Evolutionary conservation across 2,113 vertebrate genomes (phyloP).

Genomic region (Cephalopholis sonnerati): DNA sequence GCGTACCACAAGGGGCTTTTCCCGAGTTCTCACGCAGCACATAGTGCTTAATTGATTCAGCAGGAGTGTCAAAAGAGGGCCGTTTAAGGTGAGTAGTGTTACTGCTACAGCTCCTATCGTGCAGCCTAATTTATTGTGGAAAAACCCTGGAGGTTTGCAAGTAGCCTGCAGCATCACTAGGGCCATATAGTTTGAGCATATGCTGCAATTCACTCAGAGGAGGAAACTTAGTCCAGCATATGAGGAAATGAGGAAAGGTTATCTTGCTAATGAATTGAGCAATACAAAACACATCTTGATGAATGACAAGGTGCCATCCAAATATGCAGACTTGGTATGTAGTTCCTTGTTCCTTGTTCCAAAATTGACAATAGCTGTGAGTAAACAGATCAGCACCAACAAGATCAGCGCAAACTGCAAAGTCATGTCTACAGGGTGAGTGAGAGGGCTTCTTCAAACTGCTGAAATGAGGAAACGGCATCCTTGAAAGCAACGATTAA

Average conservation of each 20-base stretch:
- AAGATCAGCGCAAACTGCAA: not conserved
- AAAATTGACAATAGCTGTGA: not conserved
- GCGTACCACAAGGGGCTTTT: slow-evolving; percentile 54
- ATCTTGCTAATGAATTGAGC: slow-evolving; percentile 2
- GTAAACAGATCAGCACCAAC: not conserved
- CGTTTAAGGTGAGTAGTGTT: slow-evolving; percentile 60
- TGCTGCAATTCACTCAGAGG: slow-evolving; percentile 24
- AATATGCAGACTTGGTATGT: not conserved
- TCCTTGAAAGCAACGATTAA: not conserved
- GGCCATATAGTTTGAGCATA: slow-evolving; percentile 27
- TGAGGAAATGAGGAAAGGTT: slow-evolving; percentile 18
- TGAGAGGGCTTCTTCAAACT: not conserved
- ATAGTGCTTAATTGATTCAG: slow-evolving; percentile 70
- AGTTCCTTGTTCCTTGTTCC: not conserved
- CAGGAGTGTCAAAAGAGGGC: slow-evolving; percentile 71
- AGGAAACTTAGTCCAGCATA: slow-evolving; percentile 17
- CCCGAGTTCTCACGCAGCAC: slow-evolving; percentile 55
- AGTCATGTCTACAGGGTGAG: not conserved
- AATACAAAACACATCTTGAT: not conserved
- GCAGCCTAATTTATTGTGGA: slow-evolving; percentile 55
- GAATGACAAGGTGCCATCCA: not conserved
- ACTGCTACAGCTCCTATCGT: slow-evolving; percentile 48
- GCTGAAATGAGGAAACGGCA: not conserved
- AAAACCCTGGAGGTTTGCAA: slow-evolving; percentile 46
- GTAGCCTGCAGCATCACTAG: slow-evolving; percentile 40